phyloP scores from a whole-genome alignment of 2,888 invertebrate genomes.

The Dicycla oo region DNA sequence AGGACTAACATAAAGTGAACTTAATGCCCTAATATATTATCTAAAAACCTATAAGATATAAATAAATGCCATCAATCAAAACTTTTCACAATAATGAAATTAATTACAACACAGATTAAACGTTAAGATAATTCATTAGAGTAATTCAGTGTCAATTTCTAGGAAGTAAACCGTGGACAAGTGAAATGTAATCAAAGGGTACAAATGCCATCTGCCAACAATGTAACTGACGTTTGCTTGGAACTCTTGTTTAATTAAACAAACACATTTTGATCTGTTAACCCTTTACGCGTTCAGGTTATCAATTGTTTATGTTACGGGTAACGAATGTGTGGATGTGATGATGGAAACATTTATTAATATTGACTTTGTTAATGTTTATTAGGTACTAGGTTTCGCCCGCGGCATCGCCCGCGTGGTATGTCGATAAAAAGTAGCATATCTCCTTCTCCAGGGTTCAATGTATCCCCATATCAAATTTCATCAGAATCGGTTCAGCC shows the following conservation, averaged over 20 bases:
- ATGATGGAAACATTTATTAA: conserved; percentile 16
- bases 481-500: no score
- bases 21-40: not conserved
- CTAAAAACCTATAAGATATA: not conserved
- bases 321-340: conserved; percentile 31
- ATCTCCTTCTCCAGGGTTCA: no score
- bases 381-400: not conserved
- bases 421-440: no score
- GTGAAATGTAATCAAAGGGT: conserved; percentile 83
- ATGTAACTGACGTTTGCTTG: conserved; percentile 79
- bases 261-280: conserved; percentile 66
- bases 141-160: conserved; percentile 61
- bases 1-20: not conserved
- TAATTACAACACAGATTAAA: conserved; percentile 53
- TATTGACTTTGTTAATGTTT: conserved; percentile 7
- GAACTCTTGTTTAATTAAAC: conserved; percentile 80
- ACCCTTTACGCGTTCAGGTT: conserved; percentile 58
- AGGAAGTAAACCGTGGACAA: conserved; percentile 71
- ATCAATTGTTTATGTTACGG: conserved; percentile 56
- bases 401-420: no score
- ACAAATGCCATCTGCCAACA: conserved; percentile 75
- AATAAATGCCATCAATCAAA: conserved; percentile 9
- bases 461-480: no score
- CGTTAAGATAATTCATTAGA: conserved; percentile 60
- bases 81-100: not conserved